Conservation (phyloP, 2,888 invertebrate species). For the Lamellibrachia satsuma region DNA sequence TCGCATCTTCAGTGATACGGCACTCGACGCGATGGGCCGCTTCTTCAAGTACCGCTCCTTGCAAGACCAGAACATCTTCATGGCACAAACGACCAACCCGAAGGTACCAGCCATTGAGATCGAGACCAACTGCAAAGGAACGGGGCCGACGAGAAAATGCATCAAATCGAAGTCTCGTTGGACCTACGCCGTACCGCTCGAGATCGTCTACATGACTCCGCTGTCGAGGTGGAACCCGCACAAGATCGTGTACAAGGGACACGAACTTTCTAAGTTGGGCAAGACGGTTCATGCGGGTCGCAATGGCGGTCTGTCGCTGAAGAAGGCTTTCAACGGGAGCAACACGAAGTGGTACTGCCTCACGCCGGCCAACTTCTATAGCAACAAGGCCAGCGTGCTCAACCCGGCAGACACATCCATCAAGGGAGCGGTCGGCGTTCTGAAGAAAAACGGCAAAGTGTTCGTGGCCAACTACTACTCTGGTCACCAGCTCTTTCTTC, state of each 20-base stretch:
- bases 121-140: neutral
- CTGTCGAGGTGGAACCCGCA: slow-evolving; percentile 32
- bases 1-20: slow-evolving; percentile 17
- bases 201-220: slow-evolving; percentile 37
- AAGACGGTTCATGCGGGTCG: neutral
- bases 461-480: neutral
- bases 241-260: slow-evolving; percentile 26
- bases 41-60: neutral
- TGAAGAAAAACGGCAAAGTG: neutral
- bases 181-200: slow-evolving; percentile 36
- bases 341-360: neutral
- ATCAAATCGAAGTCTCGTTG: neutral
- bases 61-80: slow-evolving; percentile 8
- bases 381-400: neutral
- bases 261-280: neutral
- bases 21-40: slow-evolving; percentile 14
- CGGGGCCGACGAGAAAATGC: neutral
- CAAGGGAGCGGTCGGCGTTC: neutral
- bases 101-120: neutral
- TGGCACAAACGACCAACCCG: slow-evolving; percentile 21
- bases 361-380: neutral
- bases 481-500: neutral
- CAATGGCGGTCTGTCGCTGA: neutral
- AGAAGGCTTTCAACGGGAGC: neutral
- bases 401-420: slow-evolving; percentile 14